These are phyloP conservation scores for Raja brachyura DNA, from an alignment of 2,113 vertebrate species.

Conservation along the genomic window DNA sequence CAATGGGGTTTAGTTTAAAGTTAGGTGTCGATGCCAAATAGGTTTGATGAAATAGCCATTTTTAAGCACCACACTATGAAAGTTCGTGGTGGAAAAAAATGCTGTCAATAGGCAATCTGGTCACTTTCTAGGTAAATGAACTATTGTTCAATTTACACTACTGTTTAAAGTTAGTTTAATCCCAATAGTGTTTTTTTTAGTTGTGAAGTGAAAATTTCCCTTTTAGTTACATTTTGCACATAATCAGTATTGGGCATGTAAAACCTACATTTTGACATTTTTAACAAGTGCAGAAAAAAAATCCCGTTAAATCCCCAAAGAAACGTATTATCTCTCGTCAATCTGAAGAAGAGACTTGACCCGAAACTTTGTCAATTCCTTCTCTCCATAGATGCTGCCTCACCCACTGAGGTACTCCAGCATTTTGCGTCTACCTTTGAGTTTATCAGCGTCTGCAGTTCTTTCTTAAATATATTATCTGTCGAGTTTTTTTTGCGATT, in stretches of 20 bases:
- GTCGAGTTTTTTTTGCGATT: background rate
- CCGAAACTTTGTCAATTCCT: too few species aligned
- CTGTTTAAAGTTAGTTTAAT: background rate
- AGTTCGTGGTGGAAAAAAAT: background rate
- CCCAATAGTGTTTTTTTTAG: background rate
- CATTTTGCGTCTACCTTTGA: too few species aligned
- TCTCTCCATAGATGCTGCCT: too few species aligned
- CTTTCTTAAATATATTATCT: background rate
- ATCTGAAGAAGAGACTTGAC: too few species aligned
- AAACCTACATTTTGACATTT: background rate
- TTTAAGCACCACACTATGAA: background rate
- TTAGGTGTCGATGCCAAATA: background rate
- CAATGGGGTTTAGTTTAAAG: background rate
- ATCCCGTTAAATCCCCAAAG: background rate
- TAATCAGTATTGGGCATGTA: background rate
- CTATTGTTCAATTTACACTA: background rate
- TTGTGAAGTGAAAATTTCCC: background rate
- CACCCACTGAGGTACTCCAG: too few species aligned
- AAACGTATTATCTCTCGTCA: background rate
- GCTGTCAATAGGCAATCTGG: background rate
- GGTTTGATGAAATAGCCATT: background rate
- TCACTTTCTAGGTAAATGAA: background rate
- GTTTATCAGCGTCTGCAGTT: too few species aligned
- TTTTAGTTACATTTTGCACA: background rate
- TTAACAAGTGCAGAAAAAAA: background rate